A percentile compares a stretch with the other conserved stretches of the same genome.
Conservation (phyloP, 2,113 vertebrate genomes). For the Vicugna pacos region DNA sequence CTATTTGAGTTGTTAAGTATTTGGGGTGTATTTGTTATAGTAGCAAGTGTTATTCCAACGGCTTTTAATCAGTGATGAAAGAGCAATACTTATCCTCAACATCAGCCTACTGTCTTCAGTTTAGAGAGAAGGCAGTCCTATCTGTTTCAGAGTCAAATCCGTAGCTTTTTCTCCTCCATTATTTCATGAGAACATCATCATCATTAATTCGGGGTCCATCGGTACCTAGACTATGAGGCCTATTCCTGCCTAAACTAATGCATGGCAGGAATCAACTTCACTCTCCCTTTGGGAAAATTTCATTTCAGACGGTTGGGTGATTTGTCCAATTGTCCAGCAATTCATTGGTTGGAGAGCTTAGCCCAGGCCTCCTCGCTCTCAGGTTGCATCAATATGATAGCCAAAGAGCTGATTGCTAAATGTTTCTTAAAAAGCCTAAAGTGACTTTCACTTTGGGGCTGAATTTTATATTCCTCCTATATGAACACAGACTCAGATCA, state of each 20-base stretch:
- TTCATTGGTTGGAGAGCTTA: not conserved
- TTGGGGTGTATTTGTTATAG: not conserved
- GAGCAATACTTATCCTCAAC: not conserved
- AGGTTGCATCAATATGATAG: not conserved
- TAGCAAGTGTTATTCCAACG: not conserved
- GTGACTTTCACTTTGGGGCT: not conserved
- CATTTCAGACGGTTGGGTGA: not conserved
- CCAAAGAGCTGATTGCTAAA: not conserved
- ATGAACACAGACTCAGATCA: not conserved
- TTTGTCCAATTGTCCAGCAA: not conserved
- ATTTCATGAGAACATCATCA: not conserved
- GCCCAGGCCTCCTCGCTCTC: not conserved
- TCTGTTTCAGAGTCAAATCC: not conserved
- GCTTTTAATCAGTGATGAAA: not conserved
- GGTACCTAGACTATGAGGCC: not conserved
- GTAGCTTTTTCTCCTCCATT: not conserved
- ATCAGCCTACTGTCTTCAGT: not conserved
- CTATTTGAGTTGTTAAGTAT: not conserved
- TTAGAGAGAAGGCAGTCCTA: not conserved
- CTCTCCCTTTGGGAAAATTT: not conserved
- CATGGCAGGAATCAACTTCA: not conserved
- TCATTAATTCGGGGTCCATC: not conserved
- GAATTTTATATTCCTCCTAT: not conserved
- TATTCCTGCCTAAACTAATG: not conserved
- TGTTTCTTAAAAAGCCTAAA: not conserved